Evolutionary conservation across 2,113 vertebrate species (phyloP).

Genomic region (Tragulus kanchil): DNA sequence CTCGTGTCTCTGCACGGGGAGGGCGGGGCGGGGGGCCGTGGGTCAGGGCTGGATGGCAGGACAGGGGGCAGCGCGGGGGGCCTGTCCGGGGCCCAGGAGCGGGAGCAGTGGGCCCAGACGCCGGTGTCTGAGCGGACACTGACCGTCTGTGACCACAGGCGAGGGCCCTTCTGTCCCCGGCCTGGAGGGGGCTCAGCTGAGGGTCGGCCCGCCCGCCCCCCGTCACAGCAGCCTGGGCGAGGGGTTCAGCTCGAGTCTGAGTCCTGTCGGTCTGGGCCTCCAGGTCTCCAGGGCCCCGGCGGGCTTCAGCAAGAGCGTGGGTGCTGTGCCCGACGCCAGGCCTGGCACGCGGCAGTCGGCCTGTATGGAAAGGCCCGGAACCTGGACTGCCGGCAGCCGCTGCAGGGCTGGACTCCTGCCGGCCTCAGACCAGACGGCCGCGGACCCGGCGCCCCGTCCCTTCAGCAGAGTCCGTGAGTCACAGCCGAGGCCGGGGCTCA

Average conservation of each 20-base stretch:
- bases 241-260: rapidly evolving
- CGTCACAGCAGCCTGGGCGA: rapidly evolving
- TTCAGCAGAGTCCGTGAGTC: background rate
- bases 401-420: background rate
- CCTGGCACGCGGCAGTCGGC: rapidly evolving
- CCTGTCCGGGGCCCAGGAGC: background rate
- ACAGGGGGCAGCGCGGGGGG: too few species aligned
- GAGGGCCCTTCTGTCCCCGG: background rate
- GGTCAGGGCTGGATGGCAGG: background rate
- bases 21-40: background rate
- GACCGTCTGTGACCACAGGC: rapidly evolving
- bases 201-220: rapidly evolving
- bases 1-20: rapidly evolving
- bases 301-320: background rate
- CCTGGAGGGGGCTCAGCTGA: rapidly evolving
- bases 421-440: background rate
- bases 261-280: rapidly evolving
- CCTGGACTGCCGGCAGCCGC: too few species aligned
- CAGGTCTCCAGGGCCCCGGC: rapidly evolving
- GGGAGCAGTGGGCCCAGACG: background rate
- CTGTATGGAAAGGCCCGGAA: background rate
- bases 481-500: background rate
- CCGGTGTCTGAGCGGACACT: background rate
- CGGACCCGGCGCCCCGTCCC: rapidly evolving
- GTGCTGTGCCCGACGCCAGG: rapidly evolving